Percentiles rank a stretch among this genome's conserved stretches.
phyloP scores from a whole-genome alignment of 1,140 invertebrate species.

The Pentalonia nigronervosa region DNA sequence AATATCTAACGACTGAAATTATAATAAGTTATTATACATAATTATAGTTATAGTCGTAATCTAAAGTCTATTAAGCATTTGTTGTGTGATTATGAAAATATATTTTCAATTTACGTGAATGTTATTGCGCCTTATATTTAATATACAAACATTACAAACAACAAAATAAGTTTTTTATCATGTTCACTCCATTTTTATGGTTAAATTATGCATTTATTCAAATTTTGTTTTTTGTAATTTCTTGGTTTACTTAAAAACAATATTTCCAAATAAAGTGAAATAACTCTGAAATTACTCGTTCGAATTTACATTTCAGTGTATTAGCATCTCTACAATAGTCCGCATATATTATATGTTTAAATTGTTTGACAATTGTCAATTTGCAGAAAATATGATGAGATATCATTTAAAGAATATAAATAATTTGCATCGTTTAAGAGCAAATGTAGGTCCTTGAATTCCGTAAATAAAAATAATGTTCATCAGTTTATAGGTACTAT shows the following conservation, averaged over 20 bases:
- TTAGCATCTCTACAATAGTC: too few species aligned
- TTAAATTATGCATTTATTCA: not conserved
- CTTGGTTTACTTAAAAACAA: not conserved
- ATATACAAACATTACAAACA: not conserved
- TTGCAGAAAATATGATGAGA: too few species aligned
- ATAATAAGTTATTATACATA: too few species aligned
- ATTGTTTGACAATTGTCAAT: too few species aligned
- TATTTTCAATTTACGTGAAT: not conserved
- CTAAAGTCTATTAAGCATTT: not conserved
- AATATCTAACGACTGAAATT: not conserved
- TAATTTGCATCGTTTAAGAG: too few species aligned
- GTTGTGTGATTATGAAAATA: not conserved
- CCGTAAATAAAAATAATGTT: too few species aligned
- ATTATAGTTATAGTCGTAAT: not conserved
- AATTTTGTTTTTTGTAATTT: not conserved
- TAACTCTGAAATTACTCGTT: not conserved
- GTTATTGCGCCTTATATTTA: not conserved
- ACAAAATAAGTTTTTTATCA: not conserved
- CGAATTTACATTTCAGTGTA: too few species aligned
- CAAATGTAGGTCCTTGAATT: too few species aligned
- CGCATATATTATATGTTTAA: too few species aligned
- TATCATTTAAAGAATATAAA: too few species aligned
- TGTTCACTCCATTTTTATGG: not conserved
- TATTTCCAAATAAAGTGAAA: not conserved
- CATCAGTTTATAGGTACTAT: too few species aligned